phyloP scores from a whole-genome alignment of 2,113 vertebrate species.

The Atherinomorus stipes region DNA sequence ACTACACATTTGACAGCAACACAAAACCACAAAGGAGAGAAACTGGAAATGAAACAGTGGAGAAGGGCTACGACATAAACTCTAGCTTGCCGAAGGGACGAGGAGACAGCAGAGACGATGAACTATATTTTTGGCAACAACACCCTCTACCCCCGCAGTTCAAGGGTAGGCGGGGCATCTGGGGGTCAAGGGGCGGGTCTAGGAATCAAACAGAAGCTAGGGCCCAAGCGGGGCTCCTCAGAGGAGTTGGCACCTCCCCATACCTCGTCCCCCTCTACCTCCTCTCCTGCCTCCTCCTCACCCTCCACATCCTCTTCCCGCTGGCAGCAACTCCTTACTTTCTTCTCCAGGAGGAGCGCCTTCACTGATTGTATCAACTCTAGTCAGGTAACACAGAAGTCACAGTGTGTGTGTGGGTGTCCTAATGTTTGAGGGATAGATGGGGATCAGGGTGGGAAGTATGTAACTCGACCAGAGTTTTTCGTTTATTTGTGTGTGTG shows the following conservation, averaged over 20 bases:
- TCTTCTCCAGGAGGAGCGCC: constrained; percentile 93
- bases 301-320: constrained; percentile 90
- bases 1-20: constrained; percentile 56
- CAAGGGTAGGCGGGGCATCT: constrained; percentile 83
- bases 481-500: constrained; percentile 36
- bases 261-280: constrained; percentile 71
- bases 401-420: constrained; percentile 17
- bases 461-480: constrained; percentile 60
- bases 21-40: constrained; percentile 27
- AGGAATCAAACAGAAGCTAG: constrained; percentile 91
- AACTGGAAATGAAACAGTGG: constrained; percentile 58
- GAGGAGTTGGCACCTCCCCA: constrained; percentile 87
- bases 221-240: constrained; percentile 91
- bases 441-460: constrained; percentile 47
- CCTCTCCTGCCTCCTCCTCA: constrained; percentile 85
- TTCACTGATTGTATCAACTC: constrained; percentile 97
- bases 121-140: constrained; percentile 99
- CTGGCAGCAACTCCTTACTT: constrained; percentile 95
- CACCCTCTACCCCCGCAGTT: constrained; percentile 92
- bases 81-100: constrained; percentile 36
- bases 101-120: constrained; percentile 81
- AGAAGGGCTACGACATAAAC: constrained; percentile 38
- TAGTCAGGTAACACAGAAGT: constrained; percentile 90
- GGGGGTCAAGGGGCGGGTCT: constrained; percentile 83
- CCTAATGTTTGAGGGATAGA: constrained; percentile 33